Evolutionary conservation across 2,113 vertebrate species (phyloP), one percentile per base, ranked within the genome.

Genomic region (Chloroceryle aenea): DNA sequence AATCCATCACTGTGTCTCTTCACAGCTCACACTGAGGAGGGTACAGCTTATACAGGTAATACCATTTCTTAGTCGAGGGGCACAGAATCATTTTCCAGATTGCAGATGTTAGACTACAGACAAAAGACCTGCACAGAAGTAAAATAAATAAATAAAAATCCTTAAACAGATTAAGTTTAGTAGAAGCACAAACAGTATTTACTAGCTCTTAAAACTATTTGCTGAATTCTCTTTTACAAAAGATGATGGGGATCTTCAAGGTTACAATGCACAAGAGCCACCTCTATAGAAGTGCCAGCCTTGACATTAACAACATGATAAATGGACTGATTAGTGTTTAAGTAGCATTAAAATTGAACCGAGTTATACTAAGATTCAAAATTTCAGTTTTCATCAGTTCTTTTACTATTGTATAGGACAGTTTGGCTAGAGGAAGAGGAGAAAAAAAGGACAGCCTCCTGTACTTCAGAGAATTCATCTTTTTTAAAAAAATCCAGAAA

Each of bases 251-350:
- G 50, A 87, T 67, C 82, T 79, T 87, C 74, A 92, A 89, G 93
- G 96, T 87, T 95, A 90, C 55, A 91, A 30, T 64, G 85, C 48
- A 38, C 62, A 91, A 61, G 71, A 90, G 89, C 72, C 93, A 82
- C 29, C 62, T 72, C 76, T 73, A 42, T 34, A 76, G 45, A 95
- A 91, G 50, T 69, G 75, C 79, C 85, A 94, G 61, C 75, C 53
- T 61, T 85, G 47, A 87, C 7, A 12, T 63, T 79, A 93, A 87
- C 62, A 74, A 68, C 85, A 91, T 74, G 45, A 94, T 67, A 93
- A 89, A 87, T 7, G 50, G 73, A 91, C 61, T 89, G 85, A 73
- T 73, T 52, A 38, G 15, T 26, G 15, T 59, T 85, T 90, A 74
- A 91, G 32, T 12, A n/a, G 29, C 50, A 64, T 59, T 75, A 22